These are phyloP conservation scores for Brachionus calyciflorus DNA, from an alignment of 1,140 invertebrate species.

Conservation along the genomic window DNA sequence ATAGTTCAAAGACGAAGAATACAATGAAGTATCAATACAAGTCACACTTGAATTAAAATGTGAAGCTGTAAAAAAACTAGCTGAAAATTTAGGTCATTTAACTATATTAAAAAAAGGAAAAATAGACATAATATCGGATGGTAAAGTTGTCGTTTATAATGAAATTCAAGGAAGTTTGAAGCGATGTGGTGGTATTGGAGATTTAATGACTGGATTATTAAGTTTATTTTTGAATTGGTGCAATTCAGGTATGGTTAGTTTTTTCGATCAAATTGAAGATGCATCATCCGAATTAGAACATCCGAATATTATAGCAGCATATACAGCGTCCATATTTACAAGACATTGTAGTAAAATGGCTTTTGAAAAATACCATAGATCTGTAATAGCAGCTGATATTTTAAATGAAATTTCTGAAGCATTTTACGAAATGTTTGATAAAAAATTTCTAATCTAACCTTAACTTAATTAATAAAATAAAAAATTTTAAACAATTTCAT, in stretches of 20 bases:
- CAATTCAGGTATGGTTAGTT: slow-evolving; percentile 58
- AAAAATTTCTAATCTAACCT: not conserved
- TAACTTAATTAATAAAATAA: no score
- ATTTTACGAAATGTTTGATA: slow-evolving; percentile 54
- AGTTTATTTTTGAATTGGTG: slow-evolving; percentile 80
- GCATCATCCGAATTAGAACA: slow-evolving; percentile 52
- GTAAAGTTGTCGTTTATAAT: slow-evolving; percentile 57
- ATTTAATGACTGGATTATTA: slow-evolving; percentile 79
- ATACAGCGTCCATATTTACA: slow-evolving; percentile 75
- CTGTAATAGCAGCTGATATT: slow-evolving; percentile 82
- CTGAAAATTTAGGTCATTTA: slow-evolving; percentile 57
- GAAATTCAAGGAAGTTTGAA: slow-evolving; percentile 72
- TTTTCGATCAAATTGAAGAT: slow-evolving; percentile 52
- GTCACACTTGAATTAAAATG: slow-evolving; percentile 50
- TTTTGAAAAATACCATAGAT: slow-evolving; percentile 73
- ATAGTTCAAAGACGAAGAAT: slow-evolving; percentile 25
- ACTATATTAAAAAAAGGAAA: slow-evolving; percentile 77
- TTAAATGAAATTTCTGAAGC: slow-evolving; percentile 69
- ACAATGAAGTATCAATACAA: not conserved
- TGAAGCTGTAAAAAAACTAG: slow-evolving; percentile 49
- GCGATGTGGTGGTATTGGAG: slow-evolving; percentile 93
- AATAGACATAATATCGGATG: slow-evolving; percentile 73
- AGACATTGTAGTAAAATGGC: slow-evolving; percentile 74
- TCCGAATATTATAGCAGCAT: slow-evolving; percentile 66
- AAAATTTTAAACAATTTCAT: no score